Evolutionary conservation across 1,140 invertebrate genomes (phyloP).

Genomic region (Drosophila persimilis): DNA sequence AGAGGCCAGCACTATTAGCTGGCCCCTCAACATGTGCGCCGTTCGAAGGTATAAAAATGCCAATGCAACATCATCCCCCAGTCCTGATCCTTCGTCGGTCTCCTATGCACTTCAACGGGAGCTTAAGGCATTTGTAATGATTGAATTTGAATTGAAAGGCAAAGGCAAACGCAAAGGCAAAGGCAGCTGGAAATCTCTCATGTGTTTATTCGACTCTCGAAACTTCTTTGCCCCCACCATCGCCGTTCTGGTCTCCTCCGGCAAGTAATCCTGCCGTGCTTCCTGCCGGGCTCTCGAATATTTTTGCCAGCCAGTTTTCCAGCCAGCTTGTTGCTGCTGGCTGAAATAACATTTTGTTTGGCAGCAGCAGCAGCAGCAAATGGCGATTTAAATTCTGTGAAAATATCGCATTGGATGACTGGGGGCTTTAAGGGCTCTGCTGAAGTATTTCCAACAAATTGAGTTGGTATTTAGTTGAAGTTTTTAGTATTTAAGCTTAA

Average conservation of each 20-base stretch:
- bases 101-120: conserved; percentile 40
- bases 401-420: too few relatives aligned
- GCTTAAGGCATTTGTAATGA: conserved; percentile 70
- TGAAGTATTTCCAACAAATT: background rate
- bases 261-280: conserved; percentile 1
- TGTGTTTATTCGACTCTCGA: conserved; percentile 50
- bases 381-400: background rate
- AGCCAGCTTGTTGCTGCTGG: background rate
- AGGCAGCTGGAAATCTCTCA: conserved; percentile 29
- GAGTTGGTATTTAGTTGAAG: background rate
- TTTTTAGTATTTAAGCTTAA: background rate
- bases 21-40: conserved; percentile 36
- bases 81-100: conserved; percentile 3
- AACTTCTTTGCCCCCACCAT: conserved; percentile 18
- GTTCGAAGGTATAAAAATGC: conserved; percentile 33
- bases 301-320: background rate
- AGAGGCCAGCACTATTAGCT: conserved; percentile 48
- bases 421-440: too few relatives aligned
- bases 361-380: conserved; percentile 1
- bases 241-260: conserved; percentile 1
- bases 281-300: background rate
- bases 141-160: conserved; percentile 71
- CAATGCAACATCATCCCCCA: conserved; percentile 22
- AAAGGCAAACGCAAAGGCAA: conserved; percentile 5
- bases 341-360: conserved; percentile 4